Evolutionary conservation across 2,797 vertebrate genomes (phyloP).

Genomic region (Vultur gryphus): DNA sequence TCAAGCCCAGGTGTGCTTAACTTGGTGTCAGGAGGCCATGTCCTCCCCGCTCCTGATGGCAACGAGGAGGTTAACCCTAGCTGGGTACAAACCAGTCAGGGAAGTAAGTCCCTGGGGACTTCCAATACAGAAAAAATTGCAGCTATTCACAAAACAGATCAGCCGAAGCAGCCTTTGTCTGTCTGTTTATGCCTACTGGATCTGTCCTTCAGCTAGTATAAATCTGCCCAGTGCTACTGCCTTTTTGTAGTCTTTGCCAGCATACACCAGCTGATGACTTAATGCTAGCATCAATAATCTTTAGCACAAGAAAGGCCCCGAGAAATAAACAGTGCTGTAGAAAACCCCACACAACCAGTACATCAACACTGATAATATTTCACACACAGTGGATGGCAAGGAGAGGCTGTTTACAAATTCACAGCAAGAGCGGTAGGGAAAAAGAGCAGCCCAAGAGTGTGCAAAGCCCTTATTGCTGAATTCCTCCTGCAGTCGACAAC

Average conservation of each 20-base stretch:
- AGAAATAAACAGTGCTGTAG: conserved; percentile 5
- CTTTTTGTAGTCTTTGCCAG: not conserved
- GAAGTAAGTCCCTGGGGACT: not conserved
- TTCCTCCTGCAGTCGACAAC: not conserved
- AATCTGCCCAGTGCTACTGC: not conserved
- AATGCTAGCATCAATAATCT: not conserved
- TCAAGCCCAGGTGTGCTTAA: not conserved
- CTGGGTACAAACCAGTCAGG: not conserved
- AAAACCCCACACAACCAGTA: not conserved
- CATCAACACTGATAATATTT: not conserved
- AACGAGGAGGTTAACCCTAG: not conserved
- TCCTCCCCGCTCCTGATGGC: not conserved
- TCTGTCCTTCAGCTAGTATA: not conserved
- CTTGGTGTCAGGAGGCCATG: not conserved
- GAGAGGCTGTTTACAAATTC: conserved; percentile 1
- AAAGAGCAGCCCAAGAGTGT: not conserved
- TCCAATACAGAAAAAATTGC: not conserved
- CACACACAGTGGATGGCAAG: not conserved
- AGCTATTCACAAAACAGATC: not conserved
- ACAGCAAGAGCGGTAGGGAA: not conserved
- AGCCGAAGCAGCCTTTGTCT: not conserved
- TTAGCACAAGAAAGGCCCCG: not conserved
- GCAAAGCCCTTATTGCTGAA: not conserved
- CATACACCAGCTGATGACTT: not conserved
- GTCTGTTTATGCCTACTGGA: not conserved